phyloP scores from a whole-genome alignment of 1,140 invertebrate species.

The Leptinotarsa texana region DNA sequence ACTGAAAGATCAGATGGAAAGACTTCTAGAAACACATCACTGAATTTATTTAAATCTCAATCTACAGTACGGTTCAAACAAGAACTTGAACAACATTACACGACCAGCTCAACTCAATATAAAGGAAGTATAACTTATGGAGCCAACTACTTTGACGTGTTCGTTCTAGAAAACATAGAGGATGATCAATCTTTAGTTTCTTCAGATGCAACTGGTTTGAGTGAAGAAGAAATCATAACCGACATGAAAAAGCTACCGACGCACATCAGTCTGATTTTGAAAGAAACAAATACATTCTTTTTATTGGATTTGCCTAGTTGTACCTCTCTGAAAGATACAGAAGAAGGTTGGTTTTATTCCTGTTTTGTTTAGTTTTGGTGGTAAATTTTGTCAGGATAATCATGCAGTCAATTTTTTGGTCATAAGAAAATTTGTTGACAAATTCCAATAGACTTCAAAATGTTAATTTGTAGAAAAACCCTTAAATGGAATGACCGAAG shows the following conservation, averaged over 20 bases:
- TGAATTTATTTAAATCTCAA: slow-evolving; percentile 5
- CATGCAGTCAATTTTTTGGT: not conserved
- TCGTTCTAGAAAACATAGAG: not conserved
- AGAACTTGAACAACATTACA: slow-evolving; percentile 8
- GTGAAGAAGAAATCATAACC: not conserved
- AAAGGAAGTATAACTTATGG: not conserved
- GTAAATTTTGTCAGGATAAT: not conserved
- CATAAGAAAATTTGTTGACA: not conserved
- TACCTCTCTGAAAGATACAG: slow-evolving; percentile 63
- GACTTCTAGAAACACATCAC: not conserved
- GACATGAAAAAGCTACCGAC: slow-evolving; percentile 49
- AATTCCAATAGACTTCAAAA: too few relatives aligned
- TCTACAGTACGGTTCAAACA: slow-evolving; percentile 20
- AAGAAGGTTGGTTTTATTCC: slow-evolving; percentile 56
- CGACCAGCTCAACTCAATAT: not conserved
- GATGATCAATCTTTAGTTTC: not conserved
- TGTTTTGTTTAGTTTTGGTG: not conserved
- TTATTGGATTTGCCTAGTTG: slow-evolving; percentile 67
- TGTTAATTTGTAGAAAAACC: too few relatives aligned
- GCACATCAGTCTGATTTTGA: slow-evolving; percentile 64
- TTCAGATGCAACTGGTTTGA: not conserved
- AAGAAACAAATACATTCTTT: slow-evolving; percentile 68
- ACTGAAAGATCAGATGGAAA: not conserved
- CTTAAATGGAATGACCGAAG: too few relatives aligned
- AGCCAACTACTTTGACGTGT: slow-evolving; percentile 11